phyloP scores from a whole-genome alignment of 2,888 invertebrate species.

The Laspeyria flexula region DNA sequence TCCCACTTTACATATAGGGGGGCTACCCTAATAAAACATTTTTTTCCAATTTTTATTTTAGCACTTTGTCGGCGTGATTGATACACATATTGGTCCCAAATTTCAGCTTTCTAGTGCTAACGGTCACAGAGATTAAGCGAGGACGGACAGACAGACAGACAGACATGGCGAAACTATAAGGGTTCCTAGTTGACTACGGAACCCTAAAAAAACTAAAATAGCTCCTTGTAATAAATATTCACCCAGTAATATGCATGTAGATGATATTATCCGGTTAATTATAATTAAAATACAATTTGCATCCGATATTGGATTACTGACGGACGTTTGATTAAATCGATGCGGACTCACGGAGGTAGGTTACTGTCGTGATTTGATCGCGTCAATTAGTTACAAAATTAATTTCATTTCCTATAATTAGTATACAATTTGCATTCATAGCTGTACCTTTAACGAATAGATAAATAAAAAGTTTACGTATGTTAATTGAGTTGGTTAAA shows the following conservation, averaged over 20 bases:
- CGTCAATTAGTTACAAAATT: conserved; percentile 61
- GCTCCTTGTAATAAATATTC: no score
- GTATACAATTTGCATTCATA: conserved; percentile 44
- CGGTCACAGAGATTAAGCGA: no score
- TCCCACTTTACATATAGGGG: no score
- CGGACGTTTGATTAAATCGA: conserved; percentile 53
- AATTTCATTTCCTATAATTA: conserved; percentile 60
- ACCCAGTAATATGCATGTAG: conserved; percentile 4
- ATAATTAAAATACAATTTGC: conserved; percentile 48
- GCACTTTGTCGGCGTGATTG: no score
- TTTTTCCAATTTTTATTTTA: no score
- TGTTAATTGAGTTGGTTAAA: conserved; percentile 5
- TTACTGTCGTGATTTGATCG: conserved; percentile 51
- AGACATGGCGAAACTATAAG: no score
- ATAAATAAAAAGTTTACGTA: conserved; percentile 17
- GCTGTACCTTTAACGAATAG: conserved; percentile 20
- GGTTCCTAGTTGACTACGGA: no score
- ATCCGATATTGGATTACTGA: conserved; percentile 52
- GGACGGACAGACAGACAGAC: no score
- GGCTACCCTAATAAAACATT: no score
- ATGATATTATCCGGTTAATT: conserved; percentile 37
- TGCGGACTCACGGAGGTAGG: conserved; percentile 50
- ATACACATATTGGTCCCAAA: no score
- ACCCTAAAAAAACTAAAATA: no score
- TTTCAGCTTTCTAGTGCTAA: no score